These are phyloP conservation scores for Setipinna tenuifilis DNA, from an alignment of 2,797 vertebrate genomes.

Conservation along the genomic window DNA sequence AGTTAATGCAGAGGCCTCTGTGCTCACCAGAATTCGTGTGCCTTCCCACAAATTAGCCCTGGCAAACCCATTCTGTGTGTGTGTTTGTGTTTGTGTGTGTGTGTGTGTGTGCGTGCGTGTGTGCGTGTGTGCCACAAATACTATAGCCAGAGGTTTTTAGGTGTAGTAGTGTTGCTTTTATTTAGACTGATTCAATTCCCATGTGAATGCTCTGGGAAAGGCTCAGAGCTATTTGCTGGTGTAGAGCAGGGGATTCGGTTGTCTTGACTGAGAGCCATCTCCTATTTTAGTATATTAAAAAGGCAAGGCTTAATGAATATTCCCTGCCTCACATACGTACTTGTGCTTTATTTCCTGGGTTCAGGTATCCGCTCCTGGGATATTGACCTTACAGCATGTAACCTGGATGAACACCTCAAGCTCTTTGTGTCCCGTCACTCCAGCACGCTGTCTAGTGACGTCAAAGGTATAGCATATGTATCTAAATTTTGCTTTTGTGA, in stretches of 20 bases:
- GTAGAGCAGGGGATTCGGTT: background rate
- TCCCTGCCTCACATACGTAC: background rate
- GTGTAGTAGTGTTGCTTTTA: background rate
- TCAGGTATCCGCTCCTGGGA: constrained; percentile 89
- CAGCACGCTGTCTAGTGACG: constrained; percentile 77
- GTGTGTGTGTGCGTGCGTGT: background rate
- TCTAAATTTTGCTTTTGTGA: background rate
- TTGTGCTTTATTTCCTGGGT: constrained; percentile 10
- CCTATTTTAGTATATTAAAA: background rate
- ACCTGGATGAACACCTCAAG: constrained; percentile 85
- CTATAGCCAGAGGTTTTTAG: background rate
- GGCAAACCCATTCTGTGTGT: background rate
- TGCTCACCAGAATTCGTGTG: background rate
- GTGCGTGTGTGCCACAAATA: background rate
- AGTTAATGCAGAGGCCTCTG: background rate
- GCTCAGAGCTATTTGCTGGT: background rate
- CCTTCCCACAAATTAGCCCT: background rate
- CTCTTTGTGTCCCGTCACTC: constrained; percentile 89
- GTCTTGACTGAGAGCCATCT: background rate
- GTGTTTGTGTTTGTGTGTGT: no score
- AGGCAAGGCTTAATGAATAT: background rate
- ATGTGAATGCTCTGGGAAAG: background rate
- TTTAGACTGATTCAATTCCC: background rate
- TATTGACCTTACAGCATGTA: constrained; percentile 81
- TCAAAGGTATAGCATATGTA: constrained; percentile 77